phyloP scores from a whole-genome alignment of 2,888 invertebrate genomes.

The Caenorhabditis doughertyi region DNA sequence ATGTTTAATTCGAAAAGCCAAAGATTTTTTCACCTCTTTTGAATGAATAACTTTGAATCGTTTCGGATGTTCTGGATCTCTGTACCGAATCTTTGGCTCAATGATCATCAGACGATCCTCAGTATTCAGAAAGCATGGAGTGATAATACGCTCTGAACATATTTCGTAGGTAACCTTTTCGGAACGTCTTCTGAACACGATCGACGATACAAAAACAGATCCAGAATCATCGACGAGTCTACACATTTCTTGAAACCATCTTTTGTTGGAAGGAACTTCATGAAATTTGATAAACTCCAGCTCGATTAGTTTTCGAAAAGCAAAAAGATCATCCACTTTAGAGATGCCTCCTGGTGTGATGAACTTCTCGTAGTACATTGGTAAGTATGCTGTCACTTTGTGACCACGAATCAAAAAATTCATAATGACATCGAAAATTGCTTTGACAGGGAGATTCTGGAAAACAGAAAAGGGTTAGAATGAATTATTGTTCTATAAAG shows the following conservation, averaged over 20 bases:
- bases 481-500: too few species aligned
- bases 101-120: slow-evolving; percentile 42
- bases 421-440: slow-evolving; percentile 49
- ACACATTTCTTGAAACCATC: slow-evolving; percentile 35
- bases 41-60: neutral
- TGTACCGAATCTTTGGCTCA: slow-evolving; percentile 40
- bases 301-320: slow-evolving; percentile 20
- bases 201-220: slow-evolving; percentile 46
- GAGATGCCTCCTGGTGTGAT: slow-evolving; percentile 20
- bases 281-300: slow-evolving; percentile 30
- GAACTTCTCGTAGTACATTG: slow-evolving; percentile 44
- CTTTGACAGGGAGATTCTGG: slow-evolving; percentile 38
- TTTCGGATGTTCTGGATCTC: neutral
- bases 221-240: slow-evolving; percentile 8
- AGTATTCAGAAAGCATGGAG: slow-evolving; percentile 41
- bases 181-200: slow-evolving; percentile 3
- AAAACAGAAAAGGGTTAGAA: too few species aligned
- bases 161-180: neutral
- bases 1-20: neutral
- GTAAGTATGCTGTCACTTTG: slow-evolving; percentile 29
- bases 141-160: slow-evolving; percentile 41
- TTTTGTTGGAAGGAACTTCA: neutral
- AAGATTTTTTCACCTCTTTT: too few species aligned
- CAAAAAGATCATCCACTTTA: slow-evolving; percentile 50
- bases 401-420: slow-evolving; percentile 51